Percentiles rank a stretch among this genome's conserved stretches.
These are phyloP conservation scores for Bos javanicus DNA, from an alignment of 2,113 vertebrate genomes.

Conservation along the genomic window DNA sequence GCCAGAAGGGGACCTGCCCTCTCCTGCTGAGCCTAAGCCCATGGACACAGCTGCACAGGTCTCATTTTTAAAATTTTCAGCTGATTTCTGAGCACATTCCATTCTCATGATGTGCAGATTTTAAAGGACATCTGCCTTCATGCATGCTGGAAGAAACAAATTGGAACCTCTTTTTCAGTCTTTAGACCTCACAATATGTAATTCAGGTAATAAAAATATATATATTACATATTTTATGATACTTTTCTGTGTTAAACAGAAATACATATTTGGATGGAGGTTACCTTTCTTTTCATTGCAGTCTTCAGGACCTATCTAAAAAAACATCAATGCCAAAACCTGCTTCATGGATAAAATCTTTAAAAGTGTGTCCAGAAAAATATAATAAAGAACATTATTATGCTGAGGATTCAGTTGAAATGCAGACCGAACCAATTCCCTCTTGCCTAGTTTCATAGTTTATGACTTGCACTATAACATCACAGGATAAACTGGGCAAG, in stretches of 20 bases:
- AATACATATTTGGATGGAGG: background rate
- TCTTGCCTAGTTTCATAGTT: background rate
- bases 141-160: background rate
- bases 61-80: background rate
- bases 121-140: conserved; percentile 34
- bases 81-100: conserved; percentile 47
- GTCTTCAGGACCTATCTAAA: background rate
- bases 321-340: background rate
- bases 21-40: background rate
- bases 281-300: conserved; percentile 1
- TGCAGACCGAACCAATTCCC: background rate
- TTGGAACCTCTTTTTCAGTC: background rate
- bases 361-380: background rate
- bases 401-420: background rate
- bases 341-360: conserved; percentile 2
- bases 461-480: background rate
- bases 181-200: conserved; percentile 27
- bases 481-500: background rate
- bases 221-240: background rate
- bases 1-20: background rate
- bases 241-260: background rate
- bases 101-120: conserved; percentile 1
- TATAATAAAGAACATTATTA: background rate
- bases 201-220: background rate
- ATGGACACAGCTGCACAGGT: background rate